Evolutionary conservation across 2,113 vertebrate species (phyloP).

Genomic region (Psilopogon haemacephalus): DNA sequence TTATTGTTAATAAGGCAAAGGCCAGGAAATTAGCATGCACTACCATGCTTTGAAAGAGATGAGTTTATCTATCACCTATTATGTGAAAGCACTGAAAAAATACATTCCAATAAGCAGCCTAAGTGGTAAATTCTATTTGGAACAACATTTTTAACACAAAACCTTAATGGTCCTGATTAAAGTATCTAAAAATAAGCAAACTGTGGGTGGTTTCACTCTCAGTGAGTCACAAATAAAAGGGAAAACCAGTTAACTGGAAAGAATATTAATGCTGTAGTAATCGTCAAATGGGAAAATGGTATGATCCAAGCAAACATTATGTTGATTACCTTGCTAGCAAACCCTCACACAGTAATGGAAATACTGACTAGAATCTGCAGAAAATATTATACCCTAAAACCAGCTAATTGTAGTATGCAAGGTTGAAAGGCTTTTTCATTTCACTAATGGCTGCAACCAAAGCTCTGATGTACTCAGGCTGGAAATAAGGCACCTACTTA

Average conservation of each 20-base stretch:
- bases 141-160: neutral
- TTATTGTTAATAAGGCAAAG: neutral
- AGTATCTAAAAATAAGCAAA: neutral
- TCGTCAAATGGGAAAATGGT: neutral
- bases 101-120: neutral
- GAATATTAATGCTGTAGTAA: neutral
- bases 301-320: neutral
- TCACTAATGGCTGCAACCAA: neutral
- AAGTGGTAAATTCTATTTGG: neutral
- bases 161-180: neutral
- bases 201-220: neutral
- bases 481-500: neutral
- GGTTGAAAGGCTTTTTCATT: neutral
- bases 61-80: neutral
- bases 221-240: neutral
- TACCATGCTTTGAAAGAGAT: neutral
- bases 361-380: constrained; percentile 5
- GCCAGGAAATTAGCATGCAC: neutral
- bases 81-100: neutral
- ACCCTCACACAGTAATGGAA: constrained; percentile 3
- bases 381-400: neutral
- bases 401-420: neutral
- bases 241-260: neutral
- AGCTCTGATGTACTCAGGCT: neutral
- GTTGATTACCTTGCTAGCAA: neutral